These are phyloP conservation scores for Drosophila arizonae DNA, from an alignment of 1,140 invertebrate species.

Conservation along the genomic window DNA sequence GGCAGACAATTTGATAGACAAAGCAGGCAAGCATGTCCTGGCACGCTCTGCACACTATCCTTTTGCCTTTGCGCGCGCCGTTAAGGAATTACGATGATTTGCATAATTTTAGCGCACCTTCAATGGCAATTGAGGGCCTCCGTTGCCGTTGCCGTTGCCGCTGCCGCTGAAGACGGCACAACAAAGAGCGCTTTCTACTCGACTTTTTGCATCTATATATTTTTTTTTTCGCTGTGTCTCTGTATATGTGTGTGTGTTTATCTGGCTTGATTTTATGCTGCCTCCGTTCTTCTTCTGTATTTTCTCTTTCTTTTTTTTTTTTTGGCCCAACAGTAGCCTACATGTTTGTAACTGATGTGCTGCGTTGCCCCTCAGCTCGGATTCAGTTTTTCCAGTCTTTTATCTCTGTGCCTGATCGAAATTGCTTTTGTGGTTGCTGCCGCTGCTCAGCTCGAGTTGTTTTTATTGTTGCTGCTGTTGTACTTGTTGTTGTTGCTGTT, in stretches of 20 bases:
- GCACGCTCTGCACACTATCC: slow-evolving; percentile 59
- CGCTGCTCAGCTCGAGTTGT: neutral
- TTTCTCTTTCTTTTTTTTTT: slow-evolving; percentile 26
- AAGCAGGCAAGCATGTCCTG: slow-evolving; percentile 24
- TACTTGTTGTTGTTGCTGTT: slow-evolving; percentile 61
- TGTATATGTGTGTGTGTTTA: slow-evolving; percentile 55
- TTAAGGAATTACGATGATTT: slow-evolving; percentile 80
- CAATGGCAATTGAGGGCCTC: slow-evolving; percentile 49
- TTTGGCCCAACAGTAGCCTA: slow-evolving; percentile 54
- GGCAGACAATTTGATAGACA: slow-evolving; percentile 37
- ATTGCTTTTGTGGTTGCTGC: slow-evolving; percentile 76
- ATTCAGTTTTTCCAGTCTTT: slow-evolving; percentile 44
- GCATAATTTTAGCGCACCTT: slow-evolving; percentile 78
- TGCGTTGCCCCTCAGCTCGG: slow-evolving; percentile 62
- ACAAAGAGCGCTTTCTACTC: slow-evolving; percentile 47
- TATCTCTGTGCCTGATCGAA: slow-evolving; percentile 78
- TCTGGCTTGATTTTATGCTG: slow-evolving; percentile 55
- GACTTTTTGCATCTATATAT: slow-evolving; percentile 2
- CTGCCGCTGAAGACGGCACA: slow-evolving; percentile 16
- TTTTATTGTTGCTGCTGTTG: slow-evolving; percentile 57
- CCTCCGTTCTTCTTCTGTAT: slow-evolving; percentile 35
- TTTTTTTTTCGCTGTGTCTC: slow-evolving; percentile 24
- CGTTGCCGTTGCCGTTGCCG: neutral
- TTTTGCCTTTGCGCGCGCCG: slow-evolving; percentile 63
- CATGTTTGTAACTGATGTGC: slow-evolving; percentile 78